Evolutionary conservation across 2,888 invertebrate genomes (phyloP), one percentile per base, ranked within the genome.

Genomic region (Papilio gigon): DNA sequence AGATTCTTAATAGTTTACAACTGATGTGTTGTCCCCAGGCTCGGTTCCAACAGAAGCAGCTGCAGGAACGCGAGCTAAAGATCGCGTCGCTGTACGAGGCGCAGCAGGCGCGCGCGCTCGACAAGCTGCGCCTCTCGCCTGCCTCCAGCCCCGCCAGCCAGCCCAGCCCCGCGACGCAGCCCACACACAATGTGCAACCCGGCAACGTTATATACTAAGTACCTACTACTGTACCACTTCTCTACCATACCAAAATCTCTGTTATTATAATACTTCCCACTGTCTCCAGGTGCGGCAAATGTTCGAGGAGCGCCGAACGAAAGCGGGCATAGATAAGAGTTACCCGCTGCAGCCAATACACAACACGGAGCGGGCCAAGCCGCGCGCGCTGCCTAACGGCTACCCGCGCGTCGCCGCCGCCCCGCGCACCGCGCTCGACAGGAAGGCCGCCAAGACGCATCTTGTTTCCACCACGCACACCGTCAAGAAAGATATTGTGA

Each of bases 1-100:
- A n/a, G n/a, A n/a, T n/a, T n/a, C 44, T 47, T 30, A n/a, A 63
- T 17, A 35, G 33, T 5, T 20, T 30, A 50, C 27, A 20, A 40
- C 6, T 61, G 30, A 44, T 50, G n/a, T 30, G 64, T 80, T 75
- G 65, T 74, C 90, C 86, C 4, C 92, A 97, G 97, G 96, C 97
- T 73, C 93, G 95, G 71, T 97, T 96, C 86, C 97, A 97, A 82
- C 96, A 96, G 84, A 95, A 95, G 78, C 96, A 96, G 79, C 93
- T 96, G 85, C 94, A 95, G 82, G 96, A 97, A 83, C 95, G 96
- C 74, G 96, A 97, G 82, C 93, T 95, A 86, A 96, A 95, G 78
- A 93, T 96, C 70, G 91, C 96, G 42, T 94, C 94, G 73, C 92
- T 95, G 73, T 94, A 94, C 85, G 94, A 94, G 74, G 93, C 93